Evolutionary conservation across 1,140 invertebrate species (phyloP), one percentile per base, ranked within the genome.

Genomic region (Acromyrmex echinatior): DNA sequence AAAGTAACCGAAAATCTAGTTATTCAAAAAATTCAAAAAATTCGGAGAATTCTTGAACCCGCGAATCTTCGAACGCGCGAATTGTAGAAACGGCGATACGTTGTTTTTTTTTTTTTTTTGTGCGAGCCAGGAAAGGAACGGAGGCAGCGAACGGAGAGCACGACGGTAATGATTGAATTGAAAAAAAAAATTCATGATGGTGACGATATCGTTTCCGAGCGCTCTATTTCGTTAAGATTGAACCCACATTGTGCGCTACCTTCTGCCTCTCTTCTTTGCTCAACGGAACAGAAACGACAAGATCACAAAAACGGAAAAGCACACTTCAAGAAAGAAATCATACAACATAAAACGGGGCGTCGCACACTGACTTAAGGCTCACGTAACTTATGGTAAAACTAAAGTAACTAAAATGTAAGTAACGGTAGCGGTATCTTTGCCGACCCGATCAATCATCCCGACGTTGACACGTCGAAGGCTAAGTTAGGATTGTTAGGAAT

Each of bases 161-260:
- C 28, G 18, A 39, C 7, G 45, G 56, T 16, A 66, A 66, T 35
- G 12, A 51, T 63, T 31, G 10, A 31, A 79, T 25, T 31, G 2
- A 80, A 66, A 58, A 74, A 49, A 80, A 78, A 60, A 56, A 88
- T 85, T 77, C 68, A 16, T 60, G 73, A 14, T 9, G 58, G 16
- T n/a, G 49, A n/a, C 28, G 53, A 60, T 31, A 70, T 62, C 35
- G 39, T 63, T 71, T 56, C n/a, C 39, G 71, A 76, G 76, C 71
- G 70, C 89, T 92, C 88, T 89, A 92, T 93, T 94, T 93, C 92
- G 92, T 93, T 88, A 92, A 92, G 92, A 94, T 94, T 93, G 93
- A 94, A 94, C 92, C 81, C 89, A 87, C 31, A 31, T 62, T 58
- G 56, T n/a, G 53, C 66, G 18, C 53, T 31, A 28, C 56, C 73